These are phyloP conservation scores for Merluccius polli DNA, from an alignment of 2,797 vertebrate species.

Conservation along the genomic window DNA sequence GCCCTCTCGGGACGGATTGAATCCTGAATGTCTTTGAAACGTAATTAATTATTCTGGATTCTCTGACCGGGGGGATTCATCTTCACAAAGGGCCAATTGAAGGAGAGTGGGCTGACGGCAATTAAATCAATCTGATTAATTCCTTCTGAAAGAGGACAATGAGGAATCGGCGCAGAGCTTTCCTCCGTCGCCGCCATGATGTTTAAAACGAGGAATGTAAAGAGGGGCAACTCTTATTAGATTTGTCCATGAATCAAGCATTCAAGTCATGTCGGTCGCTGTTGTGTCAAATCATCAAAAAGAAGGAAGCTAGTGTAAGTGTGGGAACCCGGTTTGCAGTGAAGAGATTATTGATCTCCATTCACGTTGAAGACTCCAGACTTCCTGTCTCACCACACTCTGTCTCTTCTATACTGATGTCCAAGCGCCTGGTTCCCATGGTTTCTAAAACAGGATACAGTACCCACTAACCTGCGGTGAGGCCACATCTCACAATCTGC, in stretches of 20 bases:
- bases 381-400: neutral
- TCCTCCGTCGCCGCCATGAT: neutral
- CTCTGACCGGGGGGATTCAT: constrained; percentile 25
- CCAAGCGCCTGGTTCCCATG: neutral
- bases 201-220: neutral
- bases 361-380: constrained; percentile 2
- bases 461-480: neutral
- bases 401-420: neutral
- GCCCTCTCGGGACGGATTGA: constrained; percentile 22
- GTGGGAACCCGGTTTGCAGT: constrained; percentile 1
- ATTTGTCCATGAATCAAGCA: constrained; percentile 7
- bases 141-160: constrained; percentile 2
- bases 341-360: neutral
- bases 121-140: constrained; percentile 27
- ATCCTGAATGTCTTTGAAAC: constrained; percentile 34
- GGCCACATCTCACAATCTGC: neutral
- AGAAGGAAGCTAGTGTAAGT: constrained; percentile 3
- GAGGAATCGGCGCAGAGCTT: neutral
- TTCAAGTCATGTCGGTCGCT: constrained; percentile 2
- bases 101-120: constrained; percentile 8
- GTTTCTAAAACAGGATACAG: neutral
- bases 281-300: neutral
- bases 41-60: constrained; percentile 25
- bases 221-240: neutral
- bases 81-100: constrained; percentile 15